Evolutionary conservation across 2,888 invertebrate species (phyloP), one percentile per base, ranked within the genome.

Genomic region (Epiperipatus broadwayi): DNA sequence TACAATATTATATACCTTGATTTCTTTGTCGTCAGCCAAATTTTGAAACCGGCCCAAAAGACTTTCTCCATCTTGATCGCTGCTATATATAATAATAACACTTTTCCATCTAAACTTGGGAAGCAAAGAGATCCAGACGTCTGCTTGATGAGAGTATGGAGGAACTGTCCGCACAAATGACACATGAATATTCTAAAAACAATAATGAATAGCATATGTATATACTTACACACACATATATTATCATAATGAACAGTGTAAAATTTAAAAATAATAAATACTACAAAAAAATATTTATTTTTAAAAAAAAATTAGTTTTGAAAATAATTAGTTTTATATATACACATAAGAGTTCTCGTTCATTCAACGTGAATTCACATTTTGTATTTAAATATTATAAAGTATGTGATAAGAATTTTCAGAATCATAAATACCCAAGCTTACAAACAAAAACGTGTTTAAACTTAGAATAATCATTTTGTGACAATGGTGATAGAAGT

Each of bases 101-200:
- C 53, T 54, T 33, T 52, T 52, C 55, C 58, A 62, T 14, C 48
- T 42, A 27, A 93, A 83, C 59, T 84, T 76, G 52, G 78, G 78
- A 44, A 95, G 64, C 50, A 95, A 70, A 58, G 91, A 84, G 3
- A 91, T 79, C 89, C 95, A 95, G 4, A 93, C 91, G 53, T 87
- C 85, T 0, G 93, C 91, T 62, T 97, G 95, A 57, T 95, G 89
- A n/a, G 87, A 89, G 58, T 85, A 93, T 1, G 95, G 91, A 3
- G 95, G 91, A 4, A 95, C 91, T 0, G 93, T 95, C 37, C 95
- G 70, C 49, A 97, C 64, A 59, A 95, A 95, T 2, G 89, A 91
- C 35, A 89, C 85, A 57, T 95, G 95, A 48, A 95, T 87, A 60
- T 93, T 93, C 75, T 79, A 59, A 12, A 63, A 58, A 36, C 1